Evolutionary conservation across 2,113 vertebrate species (phyloP), one percentile per base, ranked within the genome.

Genomic region (Platanista minor): DNA sequence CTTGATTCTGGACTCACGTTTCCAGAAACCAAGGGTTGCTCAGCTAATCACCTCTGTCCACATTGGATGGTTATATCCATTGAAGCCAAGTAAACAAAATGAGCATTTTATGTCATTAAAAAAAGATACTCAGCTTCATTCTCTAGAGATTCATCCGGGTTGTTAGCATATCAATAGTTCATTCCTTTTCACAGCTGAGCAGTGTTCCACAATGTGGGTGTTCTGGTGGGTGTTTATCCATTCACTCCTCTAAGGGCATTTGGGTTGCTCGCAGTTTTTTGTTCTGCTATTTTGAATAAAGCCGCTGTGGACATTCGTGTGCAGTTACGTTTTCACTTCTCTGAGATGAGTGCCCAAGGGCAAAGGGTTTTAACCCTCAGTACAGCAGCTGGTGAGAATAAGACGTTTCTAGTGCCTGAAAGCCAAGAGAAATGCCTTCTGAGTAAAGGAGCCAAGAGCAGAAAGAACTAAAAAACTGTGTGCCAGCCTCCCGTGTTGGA

Each of bases 131-230:
- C 39, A 31, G 46, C 14, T 3, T 41, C 31, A 43, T 52, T 78
- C 43, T 54, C 62, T 57, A 52, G 43, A 80, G 62, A 86, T 49
- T 41, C 12, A 3, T 27, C 27, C 21, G n/a, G 27, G 27, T 27
- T 27, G 57, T 49, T 27, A 3, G 2, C 1, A 4, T 36, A 6
- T n/a, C 21, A 1, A 0, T 2, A 43, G 23, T 25, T 36, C 11
- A 6, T 64, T 41, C 62, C 7, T 66, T 54, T 64, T 49, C 21
- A 43, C 13, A 5, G 18, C 61, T 52, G 54, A 33, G 31, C 54
- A 20, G 23, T 78, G 11, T 36, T 84, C 29, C 39, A 12, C 10
- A 4, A 15, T 3, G 4, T 17, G 11, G 27, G 1, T 5, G 2
- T 59, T 25, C 57, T 13, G 23, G 9, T 3, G 9, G 4, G 8